Evolutionary conservation across 1,140 invertebrate genomes (phyloP), one percentile per base, ranked within the genome.

Genomic region (Drosophila biarmipes): DNA sequence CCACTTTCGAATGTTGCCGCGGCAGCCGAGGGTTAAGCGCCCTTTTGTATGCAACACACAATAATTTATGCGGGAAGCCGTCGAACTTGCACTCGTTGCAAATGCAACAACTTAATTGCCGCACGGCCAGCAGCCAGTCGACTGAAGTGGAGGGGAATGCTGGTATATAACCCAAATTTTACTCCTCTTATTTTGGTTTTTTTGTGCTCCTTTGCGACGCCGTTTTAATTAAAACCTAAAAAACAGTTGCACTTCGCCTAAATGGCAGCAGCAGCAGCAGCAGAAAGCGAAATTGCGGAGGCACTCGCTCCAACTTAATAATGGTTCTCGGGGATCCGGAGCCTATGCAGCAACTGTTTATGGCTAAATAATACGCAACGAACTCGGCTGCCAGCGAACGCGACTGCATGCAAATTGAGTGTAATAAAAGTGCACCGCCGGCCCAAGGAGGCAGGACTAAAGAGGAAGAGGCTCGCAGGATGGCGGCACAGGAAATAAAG

Each of bases 61-160:
- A 87, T 78, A 87, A 87, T 87, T 81, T 87, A 86, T 87, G 82
- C 78, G 68, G 82, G 34, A 55, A 78, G 49, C 52, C 73, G 56
- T 51, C 71, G 78, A 67, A 64, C 56, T 55, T 52, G 72, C 66
- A 55, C 56, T 57, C 62, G 55, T 49, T 42, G 58, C 57, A 58
- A 86, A 86, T 87, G 81, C 82, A 87, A 87, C 81, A 86, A 81
- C 82, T 86, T 86, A 86, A 86, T 86, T 86, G 81, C 74, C 59
- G 68, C 72, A 74, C 71, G 74, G 56, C 69, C 54, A 35, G 62
- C 53, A 55, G 56, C 62, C 68, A 52, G 53, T 24, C 24, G 24
- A 5, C 24, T 24, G 24, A 24, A 24, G 24, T 24, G 24, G 1
- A 2, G 24, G 24, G 24, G 24, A 24, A 24, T 4, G 5, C 3